Conservation (phyloP, 2,888 invertebrate species). For the Unio delphinus region DNA sequence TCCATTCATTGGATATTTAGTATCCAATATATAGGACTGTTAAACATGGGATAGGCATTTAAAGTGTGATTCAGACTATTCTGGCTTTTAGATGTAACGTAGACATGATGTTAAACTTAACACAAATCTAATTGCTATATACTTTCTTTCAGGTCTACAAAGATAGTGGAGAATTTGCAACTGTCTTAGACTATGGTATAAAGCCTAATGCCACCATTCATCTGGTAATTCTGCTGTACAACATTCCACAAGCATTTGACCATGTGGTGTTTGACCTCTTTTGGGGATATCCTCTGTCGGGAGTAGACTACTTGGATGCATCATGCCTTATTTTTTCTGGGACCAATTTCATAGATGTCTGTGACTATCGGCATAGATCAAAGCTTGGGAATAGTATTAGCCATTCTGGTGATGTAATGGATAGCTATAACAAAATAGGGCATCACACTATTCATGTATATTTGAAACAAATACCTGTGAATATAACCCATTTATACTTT, state of each 20-base stretch:
- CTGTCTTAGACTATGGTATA: constrained; percentile 30
- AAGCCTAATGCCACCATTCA: constrained; percentile 34
- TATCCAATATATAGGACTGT: too few species aligned
- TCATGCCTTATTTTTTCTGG: constrained; percentile 39
- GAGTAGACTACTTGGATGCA: constrained; percentile 46
- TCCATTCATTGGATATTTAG: too few species aligned
- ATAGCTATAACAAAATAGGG: constrained; percentile 24
- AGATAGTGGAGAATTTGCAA: constrained; percentile 12
- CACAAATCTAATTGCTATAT: too few species aligned
- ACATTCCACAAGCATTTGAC: constrained; percentile 43
- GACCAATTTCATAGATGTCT: background rate
- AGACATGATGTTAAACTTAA: too few species aligned
- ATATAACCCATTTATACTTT: constrained; percentile 48
- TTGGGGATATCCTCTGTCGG: constrained; percentile 43
- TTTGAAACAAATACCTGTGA: constrained; percentile 34
- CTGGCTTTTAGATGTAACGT: too few species aligned
- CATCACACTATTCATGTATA: constrained; percentile 49
- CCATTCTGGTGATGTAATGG: constrained; percentile 51
- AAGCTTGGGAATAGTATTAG: constrained; percentile 4
- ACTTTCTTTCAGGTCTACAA: constrained; percentile 16
- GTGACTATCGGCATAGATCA: constrained; percentile 19
- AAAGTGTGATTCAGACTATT: too few species aligned
- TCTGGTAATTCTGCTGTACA: constrained; percentile 38
- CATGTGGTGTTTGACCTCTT: constrained; percentile 48
- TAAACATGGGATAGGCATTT: too few species aligned